These are phyloP conservation scores for Caenorhabditis panamensis DNA, from an alignment of 2,888 invertebrate species.

Conservation along the genomic window DNA sequence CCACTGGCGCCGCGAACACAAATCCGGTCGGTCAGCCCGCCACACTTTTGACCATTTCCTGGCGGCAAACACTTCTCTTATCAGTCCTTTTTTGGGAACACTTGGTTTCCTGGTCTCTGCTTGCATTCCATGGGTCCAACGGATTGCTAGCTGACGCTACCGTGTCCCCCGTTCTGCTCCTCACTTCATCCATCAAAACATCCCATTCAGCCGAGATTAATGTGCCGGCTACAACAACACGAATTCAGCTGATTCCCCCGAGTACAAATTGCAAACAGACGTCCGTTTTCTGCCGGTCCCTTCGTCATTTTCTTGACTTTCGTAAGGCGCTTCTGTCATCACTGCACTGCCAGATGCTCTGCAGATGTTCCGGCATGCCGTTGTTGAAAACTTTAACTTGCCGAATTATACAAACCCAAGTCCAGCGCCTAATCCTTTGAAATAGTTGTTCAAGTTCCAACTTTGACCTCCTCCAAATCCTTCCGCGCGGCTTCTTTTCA, in stretches of 20 bases:
- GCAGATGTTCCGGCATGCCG: conserved; percentile 41
- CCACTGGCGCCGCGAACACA: conserved; percentile 22
- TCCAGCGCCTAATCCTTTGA: neutral
- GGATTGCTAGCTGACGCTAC: too few relatives aligned
- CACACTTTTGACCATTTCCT: conserved; percentile 35
- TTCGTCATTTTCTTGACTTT: conserved; percentile 8
- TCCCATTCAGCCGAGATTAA: conserved; percentile 36
- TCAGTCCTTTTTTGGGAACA: conserved; percentile 7
- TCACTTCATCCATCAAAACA: conserved; percentile 34
- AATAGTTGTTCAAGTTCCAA: too few relatives aligned
- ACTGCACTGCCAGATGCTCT: conserved; percentile 38
- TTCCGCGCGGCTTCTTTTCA: conserved; percentile 18
- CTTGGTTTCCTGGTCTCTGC: neutral
- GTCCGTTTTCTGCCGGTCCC: conserved; percentile 16
- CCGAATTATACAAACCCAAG: conserved; percentile 36
- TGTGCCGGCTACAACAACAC: conserved; percentile 28
- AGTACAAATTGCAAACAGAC: conserved; percentile 59
- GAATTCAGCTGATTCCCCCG: conserved; percentile 44
- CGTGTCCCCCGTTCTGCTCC: neutral
- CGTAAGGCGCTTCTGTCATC: conserved; percentile 44
- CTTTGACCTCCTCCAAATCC: conserved; percentile 20
- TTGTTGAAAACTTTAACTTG: conserved; percentile 29
- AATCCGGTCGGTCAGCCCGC: conserved; percentile 48
- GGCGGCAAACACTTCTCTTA: conserved; percentile 37
- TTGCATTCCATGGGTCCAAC: too few relatives aligned